These are phyloP conservation scores for Mya arenaria DNA, from an alignment of 1,140 invertebrate species.

Conservation along the genomic window DNA sequence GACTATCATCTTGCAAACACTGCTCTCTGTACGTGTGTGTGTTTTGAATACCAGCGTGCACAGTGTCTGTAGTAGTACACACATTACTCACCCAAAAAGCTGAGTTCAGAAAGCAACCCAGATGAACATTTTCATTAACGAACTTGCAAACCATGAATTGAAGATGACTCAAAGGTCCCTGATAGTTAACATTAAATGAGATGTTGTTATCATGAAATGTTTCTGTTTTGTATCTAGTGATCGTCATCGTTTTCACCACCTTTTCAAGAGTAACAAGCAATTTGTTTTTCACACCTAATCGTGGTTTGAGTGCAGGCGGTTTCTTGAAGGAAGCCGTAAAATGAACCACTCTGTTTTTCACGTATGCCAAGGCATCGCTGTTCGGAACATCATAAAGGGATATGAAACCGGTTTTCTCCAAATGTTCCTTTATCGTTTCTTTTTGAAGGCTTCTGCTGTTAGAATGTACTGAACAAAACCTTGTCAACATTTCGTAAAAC, in stretches of 20 bases:
- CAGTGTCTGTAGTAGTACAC: not conserved
- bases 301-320: not conserved
- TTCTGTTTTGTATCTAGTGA: constrained; percentile 4
- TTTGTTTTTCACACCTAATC: not conserved
- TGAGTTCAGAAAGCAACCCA: not conserved
- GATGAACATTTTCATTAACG: not conserved
- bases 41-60: not conserved
- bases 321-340: not conserved
- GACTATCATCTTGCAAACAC: not conserved
- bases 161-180: not conserved
- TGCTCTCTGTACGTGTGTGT: constrained; percentile 1
- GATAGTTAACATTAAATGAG: not conserved
- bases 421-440: not conserved
- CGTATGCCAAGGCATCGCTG: not conserved
- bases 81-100: not conserved
- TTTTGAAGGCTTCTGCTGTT: no score
- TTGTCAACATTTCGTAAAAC: no score
- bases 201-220: no score
- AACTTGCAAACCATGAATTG: not conserved
- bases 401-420: not conserved
- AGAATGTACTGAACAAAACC: no score
- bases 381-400: not conserved
- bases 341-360: constrained; percentile 2
- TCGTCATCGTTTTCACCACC: not conserved
- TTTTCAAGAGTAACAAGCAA: not conserved